Base-by-base conservation (phyloP, 2,888 invertebrate species). In the Caenorhabditis zanzibari region DNA sequence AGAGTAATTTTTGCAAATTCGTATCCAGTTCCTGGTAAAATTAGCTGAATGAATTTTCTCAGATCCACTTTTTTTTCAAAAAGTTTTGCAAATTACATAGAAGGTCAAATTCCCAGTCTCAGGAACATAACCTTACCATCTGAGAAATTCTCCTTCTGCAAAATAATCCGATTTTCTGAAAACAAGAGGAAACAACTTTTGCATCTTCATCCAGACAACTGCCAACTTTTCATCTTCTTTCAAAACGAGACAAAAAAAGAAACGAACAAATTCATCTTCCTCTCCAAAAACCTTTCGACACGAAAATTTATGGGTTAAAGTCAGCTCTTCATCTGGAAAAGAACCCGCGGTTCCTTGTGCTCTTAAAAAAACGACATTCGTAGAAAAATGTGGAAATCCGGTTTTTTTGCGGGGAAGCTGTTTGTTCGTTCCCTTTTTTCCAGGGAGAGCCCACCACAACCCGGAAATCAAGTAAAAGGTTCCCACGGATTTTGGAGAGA, bases 401-500 rank as follows among this genome's bases (percentile, higher is more conserved):
- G 66, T 66, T 66, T 64, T 28, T 47, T n/a, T 19, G 64, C 14
- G n/a, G 38, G 16, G 35, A n/a, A 28, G 47, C 26, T 66, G 66
- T 52, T 66, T 66, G 66, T 66, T 35, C 35, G 32, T 66, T 66
- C 28, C 49, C 22, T 14, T 54, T 54, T 22, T 14, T n/a, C n/a
- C n/a, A n/a, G 54, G 26, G 54, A 26, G 52, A 26, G 49, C 24
- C 63, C n/a, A 9, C 38, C 69, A 58, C 58, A 44, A 56, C 56
- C 69, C 54, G 69, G 58, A 58, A 56, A 71, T 59, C 66, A 49
- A 52, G 58, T 47, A 44, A 72, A 24, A 58, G 58, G 52, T 69
- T 69, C 69, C 69, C 69, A 69, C 69, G 69, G 69, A 56, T 69
- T 69, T 54, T 69, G 16, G 38, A 41, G 41, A 52, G 41, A 41